Evolutionary conservation across 53 echinoderm and acorn worm genomes (phyloP).

Genomic region (Patiria pectinifera): DNA sequence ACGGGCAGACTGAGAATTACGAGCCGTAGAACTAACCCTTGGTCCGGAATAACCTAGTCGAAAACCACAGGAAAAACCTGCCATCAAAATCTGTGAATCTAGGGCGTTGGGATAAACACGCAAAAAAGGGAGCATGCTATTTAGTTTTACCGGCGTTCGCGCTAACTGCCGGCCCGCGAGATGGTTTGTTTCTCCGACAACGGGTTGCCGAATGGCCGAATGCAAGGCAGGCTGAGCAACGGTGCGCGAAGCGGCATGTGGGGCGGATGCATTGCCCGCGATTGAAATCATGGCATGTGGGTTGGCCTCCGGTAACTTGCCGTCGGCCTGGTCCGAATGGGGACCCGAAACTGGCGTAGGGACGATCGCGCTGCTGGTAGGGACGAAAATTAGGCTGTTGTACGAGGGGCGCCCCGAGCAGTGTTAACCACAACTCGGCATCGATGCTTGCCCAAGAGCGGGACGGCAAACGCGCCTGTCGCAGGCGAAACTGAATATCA

Average conservation of each 20-base stretch:
- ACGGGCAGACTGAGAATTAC: not conserved
- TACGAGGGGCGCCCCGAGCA: not conserved
- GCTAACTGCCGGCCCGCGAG: not conserved
- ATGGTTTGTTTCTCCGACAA: not conserved
- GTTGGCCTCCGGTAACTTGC: no score
- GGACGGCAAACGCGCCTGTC: not conserved
- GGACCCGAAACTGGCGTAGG: not conserved
- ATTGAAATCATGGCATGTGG: constrained; percentile 6
- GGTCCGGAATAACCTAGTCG: not conserved
- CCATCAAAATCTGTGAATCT: not conserved
- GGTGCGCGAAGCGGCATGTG: not conserved
- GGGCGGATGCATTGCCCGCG: not conserved
- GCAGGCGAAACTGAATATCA: not conserved
- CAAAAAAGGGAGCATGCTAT: not conserved
- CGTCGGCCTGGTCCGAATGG: no score
- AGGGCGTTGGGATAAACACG: not conserved
- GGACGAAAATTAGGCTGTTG: not conserved
- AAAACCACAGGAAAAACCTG: constrained; percentile 22
- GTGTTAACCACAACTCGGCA: not conserved
- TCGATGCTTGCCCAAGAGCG: constrained; percentile 12
- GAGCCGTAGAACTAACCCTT: not conserved
- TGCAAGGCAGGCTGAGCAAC: not conserved
- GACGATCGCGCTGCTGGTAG: not conserved
- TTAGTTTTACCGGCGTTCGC: constrained; percentile 4
- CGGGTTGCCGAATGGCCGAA: not conserved